Base-by-base conservation (phyloP, 2,888 invertebrate genomes). In the Dynastes grantii region DNA sequence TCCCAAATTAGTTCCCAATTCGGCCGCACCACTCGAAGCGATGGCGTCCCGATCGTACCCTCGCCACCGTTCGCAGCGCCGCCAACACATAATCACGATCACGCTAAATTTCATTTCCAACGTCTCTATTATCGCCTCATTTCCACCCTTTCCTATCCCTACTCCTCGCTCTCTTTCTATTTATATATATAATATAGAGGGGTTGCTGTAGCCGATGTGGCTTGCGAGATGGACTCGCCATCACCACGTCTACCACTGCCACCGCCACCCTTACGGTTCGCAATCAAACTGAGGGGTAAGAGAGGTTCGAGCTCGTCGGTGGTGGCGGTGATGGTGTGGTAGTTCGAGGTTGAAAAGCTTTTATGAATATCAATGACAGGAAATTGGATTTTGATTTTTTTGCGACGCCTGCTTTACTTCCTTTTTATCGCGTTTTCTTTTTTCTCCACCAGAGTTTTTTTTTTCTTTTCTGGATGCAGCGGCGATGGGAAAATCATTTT, bases 81-180 rank as follows among this genome's bases (percentile, higher is more conserved):
- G 27, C 45, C 37, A 22, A 45, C 65, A 22, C 40, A 45, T 76
- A 77, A 85, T 85, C 85, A 81, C 82, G 83, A 85, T 86, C 85
- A 86, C 86, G 86, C 83, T 86, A 86, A 87, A 87, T 87, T 87
- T 86, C 84, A 86, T 85, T 86, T 85, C 83, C 65, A 84, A 86
- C 86, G 86, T 86, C 85, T 86, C 85, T 85, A 87, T 87, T 87
- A 87, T 86, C 86, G 83, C 85, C 84, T 85, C 84, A 84, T 81
- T 83, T 82, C 83, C 82, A 77, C 79, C 77, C 75, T 76, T 53
- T 64, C 63, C 73, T 67, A 67, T 45, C 45, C 45, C 79, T 71
- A 40, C 75, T 58, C 45, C 45, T 40, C 76, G 32, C 53, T 9
- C 53, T 9, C 67, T 53, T 8, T 58, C 55, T 58, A 58, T 58